Base-by-base conservation (phyloP, 2,113 vertebrate species). In the Ctenodactylus gundi region DNA sequence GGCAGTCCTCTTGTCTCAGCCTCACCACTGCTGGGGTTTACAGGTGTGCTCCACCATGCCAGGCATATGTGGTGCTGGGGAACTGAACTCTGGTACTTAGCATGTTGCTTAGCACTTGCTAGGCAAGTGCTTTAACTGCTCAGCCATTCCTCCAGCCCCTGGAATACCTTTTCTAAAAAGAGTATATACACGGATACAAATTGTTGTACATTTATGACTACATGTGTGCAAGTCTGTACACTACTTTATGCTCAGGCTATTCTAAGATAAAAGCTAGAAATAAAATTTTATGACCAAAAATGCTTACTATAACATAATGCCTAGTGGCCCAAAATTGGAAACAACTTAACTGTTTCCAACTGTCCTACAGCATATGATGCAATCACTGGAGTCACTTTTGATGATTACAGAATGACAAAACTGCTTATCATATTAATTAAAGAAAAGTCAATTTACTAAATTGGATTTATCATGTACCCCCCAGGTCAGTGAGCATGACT, bases 81-180 rank as follows among this genome's bases (percentile, higher is more conserved):
- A n/a, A n/a, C n/a, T n/a, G n/a, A n/a, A n/a, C n/a, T n/a, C n/a
- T n/a, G n/a, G n/a, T n/a, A n/a, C n/a, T n/a, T n/a, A n/a, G n/a
- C n/a, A n/a, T n/a, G n/a, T n/a, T n/a, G n/a, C n/a, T n/a, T n/a
- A n/a, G n/a, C n/a, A n/a, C n/a, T n/a, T n/a, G n/a, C n/a, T n/a
- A n/a, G n/a, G n/a, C n/a, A n/a, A n/a, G n/a, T n/a, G n/a, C n/a
- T n/a, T n/a, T n/a, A n/a, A n/a, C n/a, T n/a, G n/a, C n/a, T n/a
- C n/a, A n/a, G n/a, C n/a, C n/a, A n/a, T n/a, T n/a, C n/a, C n/a
- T n/a, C n/a, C n/a, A n/a, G n/a, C n/a, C n/a, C n/a, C n/a, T n/a
- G n/a, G n/a, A n/a, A n/a, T n/a, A n/a, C n/a, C 31, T 76, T 78
- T 93, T 84, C 64, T 93, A n/a, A 78, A 91, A 77, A 68, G 73